These are phyloP conservation scores for Globodera rostochiensis DNA, from an alignment of 1,140 invertebrate genomes.

Conservation along the genomic window DNA sequence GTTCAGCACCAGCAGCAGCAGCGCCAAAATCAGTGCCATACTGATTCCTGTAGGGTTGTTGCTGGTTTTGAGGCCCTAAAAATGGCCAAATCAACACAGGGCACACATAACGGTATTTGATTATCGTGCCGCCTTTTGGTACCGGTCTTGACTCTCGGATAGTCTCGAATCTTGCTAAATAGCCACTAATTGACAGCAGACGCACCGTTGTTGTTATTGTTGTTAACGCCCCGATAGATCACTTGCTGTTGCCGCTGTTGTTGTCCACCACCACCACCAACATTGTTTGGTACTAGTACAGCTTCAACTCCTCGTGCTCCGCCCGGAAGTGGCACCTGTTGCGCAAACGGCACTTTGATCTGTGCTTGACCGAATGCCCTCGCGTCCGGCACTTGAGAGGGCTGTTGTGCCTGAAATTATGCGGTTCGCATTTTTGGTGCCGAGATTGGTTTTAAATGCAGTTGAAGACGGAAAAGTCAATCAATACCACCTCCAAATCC, in stretches of 20 bases:
- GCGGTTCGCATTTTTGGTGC: background rate
- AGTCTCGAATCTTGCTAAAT: constrained; percentile 7
- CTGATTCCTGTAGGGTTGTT: background rate
- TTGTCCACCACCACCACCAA: background rate
- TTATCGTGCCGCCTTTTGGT: too few species aligned
- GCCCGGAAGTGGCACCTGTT: constrained; percentile 12
- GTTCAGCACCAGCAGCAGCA: background rate
- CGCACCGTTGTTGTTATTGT: background rate
- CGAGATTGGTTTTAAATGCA: background rate
- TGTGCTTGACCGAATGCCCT: background rate
- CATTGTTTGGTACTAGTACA: background rate
- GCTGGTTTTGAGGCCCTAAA: background rate
- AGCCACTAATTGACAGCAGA: background rate
- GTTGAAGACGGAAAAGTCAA: constrained; percentile 6
- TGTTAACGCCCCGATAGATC: background rate
- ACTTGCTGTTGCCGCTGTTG: background rate
- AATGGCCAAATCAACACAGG: too few species aligned
- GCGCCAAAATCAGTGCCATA: background rate
- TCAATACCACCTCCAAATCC: too few species aligned
- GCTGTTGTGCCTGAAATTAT: background rate
- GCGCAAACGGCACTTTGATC: constrained; percentile 19
- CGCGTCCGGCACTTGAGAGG: background rate
- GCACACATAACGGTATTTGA: too few species aligned
- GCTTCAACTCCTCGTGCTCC: background rate
- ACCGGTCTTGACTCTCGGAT: too few species aligned